Evolutionary conservation across 1,140 invertebrate genomes (phyloP).

Genomic region (Trachymyrmex septentrionalis): DNA sequence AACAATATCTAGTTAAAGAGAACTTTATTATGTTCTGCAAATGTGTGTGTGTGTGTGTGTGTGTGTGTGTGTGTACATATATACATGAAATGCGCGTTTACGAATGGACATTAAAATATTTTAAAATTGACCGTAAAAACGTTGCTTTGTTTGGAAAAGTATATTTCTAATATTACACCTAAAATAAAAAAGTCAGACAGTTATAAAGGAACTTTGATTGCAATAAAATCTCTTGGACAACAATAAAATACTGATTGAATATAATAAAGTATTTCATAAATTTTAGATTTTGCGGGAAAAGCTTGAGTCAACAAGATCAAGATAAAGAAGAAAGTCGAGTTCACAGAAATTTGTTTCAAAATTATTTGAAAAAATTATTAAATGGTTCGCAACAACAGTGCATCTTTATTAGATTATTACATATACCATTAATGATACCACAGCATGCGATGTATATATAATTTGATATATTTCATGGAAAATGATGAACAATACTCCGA

Average conservation of each 20-base stretch:
- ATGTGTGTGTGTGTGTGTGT: too few species aligned
- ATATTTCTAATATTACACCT: background rate
- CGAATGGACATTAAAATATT: background rate
- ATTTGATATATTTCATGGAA: background rate
- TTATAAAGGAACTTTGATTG: background rate
- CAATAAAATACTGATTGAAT: background rate
- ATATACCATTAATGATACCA: background rate
- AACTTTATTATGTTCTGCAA: background rate
- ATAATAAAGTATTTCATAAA: background rate
- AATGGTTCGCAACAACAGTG: background rate
- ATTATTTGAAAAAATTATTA: constrained; percentile 47
- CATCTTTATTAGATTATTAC: background rate
- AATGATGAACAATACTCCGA: background rate
- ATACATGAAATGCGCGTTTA: background rate
- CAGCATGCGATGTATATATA: background rate
- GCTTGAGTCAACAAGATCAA: background rate
- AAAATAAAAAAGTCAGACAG: background rate
- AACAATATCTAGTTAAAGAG: too few species aligned
- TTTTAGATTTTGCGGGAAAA: constrained; percentile 8
- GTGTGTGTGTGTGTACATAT: background rate
- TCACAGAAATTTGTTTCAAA: constrained; percentile 32
- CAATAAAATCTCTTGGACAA: background rate
- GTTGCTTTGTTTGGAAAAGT: background rate
- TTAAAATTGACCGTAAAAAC: background rate
- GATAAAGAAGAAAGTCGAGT: constrained; percentile 12